Evolutionary conservation across 92 coral and sea anemone species (phyloP).

Genomic region (Palythoa grandis): DNA sequence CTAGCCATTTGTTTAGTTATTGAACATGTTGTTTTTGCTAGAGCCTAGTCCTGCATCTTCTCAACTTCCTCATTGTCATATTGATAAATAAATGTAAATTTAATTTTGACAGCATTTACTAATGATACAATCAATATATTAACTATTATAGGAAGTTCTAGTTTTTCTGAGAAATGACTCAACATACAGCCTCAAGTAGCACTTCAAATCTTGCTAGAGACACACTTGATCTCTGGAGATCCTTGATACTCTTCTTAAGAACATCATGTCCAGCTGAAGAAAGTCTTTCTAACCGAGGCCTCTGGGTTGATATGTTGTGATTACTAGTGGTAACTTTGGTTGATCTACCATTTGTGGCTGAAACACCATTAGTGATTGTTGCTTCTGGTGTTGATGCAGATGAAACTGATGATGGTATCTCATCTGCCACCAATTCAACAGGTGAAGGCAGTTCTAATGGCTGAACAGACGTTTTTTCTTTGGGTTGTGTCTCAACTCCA

Average conservation of each 20-base stretch:
- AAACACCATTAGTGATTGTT: constrained; percentile 21
- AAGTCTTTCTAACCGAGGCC: constrained; percentile 55
- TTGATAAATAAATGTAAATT: no score
- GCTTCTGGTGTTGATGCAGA: constrained; percentile 26
- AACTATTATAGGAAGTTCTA: neutral
- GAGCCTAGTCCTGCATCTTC: no score
- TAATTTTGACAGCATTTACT: neutral
- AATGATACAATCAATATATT: neutral
- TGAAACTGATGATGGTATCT: constrained; percentile 2
- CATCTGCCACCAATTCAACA: neutral
- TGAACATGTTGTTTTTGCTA: no score
- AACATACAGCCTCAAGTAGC: constrained; percentile 82
- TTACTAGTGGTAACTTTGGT: neutral
- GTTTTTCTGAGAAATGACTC: neutral
- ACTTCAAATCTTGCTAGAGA: constrained; percentile 92
- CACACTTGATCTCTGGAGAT: constrained; percentile 88
- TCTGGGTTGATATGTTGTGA: constrained; percentile 38
- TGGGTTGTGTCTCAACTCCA: neutral
- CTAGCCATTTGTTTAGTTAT: no score
- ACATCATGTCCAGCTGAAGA: constrained; percentile 82
- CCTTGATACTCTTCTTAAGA: constrained; percentile 84
- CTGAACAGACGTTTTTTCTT: neutral
- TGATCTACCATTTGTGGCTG: neutral
- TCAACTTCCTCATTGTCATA: no score
- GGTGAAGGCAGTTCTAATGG: constrained; percentile 24